A percentile compares a stretch with the other conserved stretches of the same genome.
These are phyloP conservation scores for Cyclina sinensis DNA, from an alignment of 1,140 invertebrate genomes.

Conservation along the genomic window DNA sequence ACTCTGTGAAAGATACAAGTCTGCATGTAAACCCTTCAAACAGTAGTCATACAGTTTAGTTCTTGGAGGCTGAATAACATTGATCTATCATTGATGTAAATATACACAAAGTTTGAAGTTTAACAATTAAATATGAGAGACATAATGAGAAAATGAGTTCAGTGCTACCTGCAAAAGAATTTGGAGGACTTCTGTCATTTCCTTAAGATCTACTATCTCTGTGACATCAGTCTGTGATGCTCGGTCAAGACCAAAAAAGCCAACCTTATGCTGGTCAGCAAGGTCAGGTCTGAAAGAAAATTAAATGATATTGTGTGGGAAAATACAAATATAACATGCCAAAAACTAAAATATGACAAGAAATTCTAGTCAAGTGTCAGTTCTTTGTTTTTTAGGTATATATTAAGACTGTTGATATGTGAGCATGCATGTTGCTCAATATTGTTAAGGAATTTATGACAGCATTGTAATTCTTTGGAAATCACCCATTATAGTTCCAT, in stretches of 20 bases:
- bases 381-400: too few relatives aligned
- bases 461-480: too few relatives aligned
- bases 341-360: too few relatives aligned
- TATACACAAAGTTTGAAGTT: not conserved
- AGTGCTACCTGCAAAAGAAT: slow-evolving; percentile 79
- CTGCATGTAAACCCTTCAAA: not conserved
- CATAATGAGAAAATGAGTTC: not conserved
- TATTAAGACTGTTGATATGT: too few relatives aligned
- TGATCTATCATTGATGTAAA: not conserved
- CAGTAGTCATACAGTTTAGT: not conserved
- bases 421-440: too few relatives aligned
- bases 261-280: slow-evolving; percentile 85
- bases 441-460: too few relatives aligned
- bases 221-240: slow-evolving; percentile 84
- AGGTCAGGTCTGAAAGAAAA: slow-evolving; percentile 80
- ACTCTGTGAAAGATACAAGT: too few relatives aligned
- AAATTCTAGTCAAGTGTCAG: too few relatives aligned
- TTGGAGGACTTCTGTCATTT: slow-evolving; percentile 85
- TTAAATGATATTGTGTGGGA: too few relatives aligned
- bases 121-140: not conserved
- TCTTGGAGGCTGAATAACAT: not conserved
- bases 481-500: too few relatives aligned
- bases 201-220: slow-evolving; percentile 85
- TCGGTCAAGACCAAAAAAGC: slow-evolving; percentile 85
- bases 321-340: too few relatives aligned